phyloP scores from a whole-genome alignment of 2,797 vertebrate genomes.

The Mormyrus proboscirostris region DNA sequence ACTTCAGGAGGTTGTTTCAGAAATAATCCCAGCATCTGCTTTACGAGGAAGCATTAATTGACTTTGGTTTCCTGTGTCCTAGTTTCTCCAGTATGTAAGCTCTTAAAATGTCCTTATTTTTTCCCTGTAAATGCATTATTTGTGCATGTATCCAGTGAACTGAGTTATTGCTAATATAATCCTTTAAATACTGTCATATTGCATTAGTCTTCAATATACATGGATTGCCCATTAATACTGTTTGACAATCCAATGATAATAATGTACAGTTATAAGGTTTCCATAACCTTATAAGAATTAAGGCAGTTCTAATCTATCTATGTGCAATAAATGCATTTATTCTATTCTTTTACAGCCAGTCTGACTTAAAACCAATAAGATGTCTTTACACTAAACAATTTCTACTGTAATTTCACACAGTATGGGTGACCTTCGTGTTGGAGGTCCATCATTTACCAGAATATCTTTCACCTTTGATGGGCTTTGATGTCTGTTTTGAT shows the following conservation, averaged over 20 bases:
- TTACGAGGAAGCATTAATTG: conserved; percentile 7
- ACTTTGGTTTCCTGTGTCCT: conserved; percentile 13
- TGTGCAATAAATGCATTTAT: conserved; percentile 36
- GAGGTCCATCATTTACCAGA: conserved; percentile 33
- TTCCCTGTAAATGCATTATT: not conserved
- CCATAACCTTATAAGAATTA: conserved; percentile 19
- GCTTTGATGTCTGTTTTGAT: conserved; percentile 23
- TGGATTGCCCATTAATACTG: not conserved
- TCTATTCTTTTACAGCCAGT: conserved; percentile 52
- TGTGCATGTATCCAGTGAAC: not conserved
- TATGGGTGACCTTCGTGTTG: conserved; percentile 32
- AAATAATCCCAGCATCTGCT: conserved; percentile 1
- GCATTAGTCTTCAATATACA: not conserved
- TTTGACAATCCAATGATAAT: not conserved
- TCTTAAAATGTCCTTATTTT: conserved; percentile 8
- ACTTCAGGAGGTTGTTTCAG: not conserved
- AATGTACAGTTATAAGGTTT: not conserved
- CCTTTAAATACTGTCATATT: not conserved
- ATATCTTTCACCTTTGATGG: conserved; percentile 23
- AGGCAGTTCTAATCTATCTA: conserved; percentile 16
- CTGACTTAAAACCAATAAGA: conserved; percentile 61
- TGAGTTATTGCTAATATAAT: not conserved
- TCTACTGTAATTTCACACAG: conserved; percentile 45
- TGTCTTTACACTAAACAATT: conserved; percentile 43
- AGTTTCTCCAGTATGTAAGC: conserved; percentile 14